Base-by-base conservation (phyloP, 2,888 invertebrate genomes). In the Epistrophella euchroma region DNA sequence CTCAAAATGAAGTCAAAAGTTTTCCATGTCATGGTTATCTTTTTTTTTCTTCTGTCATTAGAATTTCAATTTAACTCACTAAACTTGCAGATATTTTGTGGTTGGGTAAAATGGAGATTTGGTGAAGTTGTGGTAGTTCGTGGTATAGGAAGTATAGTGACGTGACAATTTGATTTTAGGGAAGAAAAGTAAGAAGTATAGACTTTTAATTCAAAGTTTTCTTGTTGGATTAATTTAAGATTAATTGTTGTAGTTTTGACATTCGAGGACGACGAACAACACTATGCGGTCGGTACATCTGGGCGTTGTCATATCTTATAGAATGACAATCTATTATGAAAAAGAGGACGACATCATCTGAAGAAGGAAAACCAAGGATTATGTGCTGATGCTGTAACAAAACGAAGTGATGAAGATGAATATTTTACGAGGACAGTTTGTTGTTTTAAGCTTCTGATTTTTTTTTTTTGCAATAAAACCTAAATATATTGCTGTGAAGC, bases 1-100 rank as follows among this genome's bases (percentile, higher is more conserved):
- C 55, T 64, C 28, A 71, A 71, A 81, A 43, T 52, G 22, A 60
- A 81, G 76, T 71, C 62, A 43, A 74, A 68, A 35, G 50, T 68
- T 68, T 56, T 58, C 47, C 45, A 35, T 50, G 7, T 43, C 17
- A 2, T 43, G n/a, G 7, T 9, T 45, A 13, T 19, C 19, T 37
- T 56, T 47, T 56, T 45, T 55, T 60, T 45, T 55, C 17, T 50
- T 40, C 37, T 58, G 50, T 50, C 37, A 10, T 68, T 45, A 37
- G 22, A 37, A 72, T 66, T 64, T 78, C 64, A 64, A 64, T 71
- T 71, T 37, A 68, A 62, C 37, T 47, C 32, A 32, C 45, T 13
- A 52, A 64, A 64, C 43, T 72, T 72, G 32, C 45, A 50, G 50
- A 79, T 28, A 72, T 71, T 71, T 52, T 15, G 50, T 10, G 60